Conservation (phyloP, 2,113 vertebrate genomes). For the Caranx ignobilis region DNA sequence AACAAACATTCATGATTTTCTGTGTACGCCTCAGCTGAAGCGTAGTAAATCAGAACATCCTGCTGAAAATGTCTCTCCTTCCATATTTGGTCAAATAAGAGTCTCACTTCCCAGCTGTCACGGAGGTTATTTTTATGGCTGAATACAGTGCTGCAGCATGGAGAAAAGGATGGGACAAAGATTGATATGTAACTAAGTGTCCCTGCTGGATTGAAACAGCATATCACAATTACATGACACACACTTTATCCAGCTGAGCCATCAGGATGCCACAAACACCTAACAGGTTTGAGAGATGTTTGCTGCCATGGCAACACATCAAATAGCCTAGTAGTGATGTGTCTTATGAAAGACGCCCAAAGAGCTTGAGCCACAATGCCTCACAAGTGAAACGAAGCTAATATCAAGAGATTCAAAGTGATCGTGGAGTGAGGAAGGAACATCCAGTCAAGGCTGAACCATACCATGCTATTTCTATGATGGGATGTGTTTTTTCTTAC, state of each 20-base stretch:
- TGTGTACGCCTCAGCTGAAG: background rate
- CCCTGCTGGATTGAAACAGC: constrained; percentile 49
- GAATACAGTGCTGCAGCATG: constrained; percentile 6
- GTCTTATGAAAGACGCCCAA: constrained; percentile 39
- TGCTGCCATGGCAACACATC: constrained; percentile 64
- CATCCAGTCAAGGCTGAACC: constrained; percentile 21
- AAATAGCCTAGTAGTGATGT: constrained; percentile 53
- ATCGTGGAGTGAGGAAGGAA: constrained; percentile 19
- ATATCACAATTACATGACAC: constrained; percentile 59
- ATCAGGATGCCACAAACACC: constrained; percentile 48
- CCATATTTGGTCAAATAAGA: constrained; percentile 15
- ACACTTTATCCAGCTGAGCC: constrained; percentile 64
- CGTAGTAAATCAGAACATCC: background rate
- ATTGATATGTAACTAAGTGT: constrained; percentile 34
- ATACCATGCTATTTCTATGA: constrained; percentile 22
- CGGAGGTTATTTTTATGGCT: constrained; percentile 1
- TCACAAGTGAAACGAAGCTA: constrained; percentile 35
- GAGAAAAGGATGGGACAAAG: constrained; percentile 4
- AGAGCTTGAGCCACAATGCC: constrained; percentile 25
- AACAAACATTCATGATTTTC: constrained; percentile 1
- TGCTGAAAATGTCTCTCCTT: background rate
- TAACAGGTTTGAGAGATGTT: constrained; percentile 47
- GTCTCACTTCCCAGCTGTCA: background rate
- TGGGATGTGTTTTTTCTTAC: background rate
- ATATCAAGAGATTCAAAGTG: constrained; percentile 37